Evolutionary conservation across 2,888 invertebrate genomes (phyloP).

Genomic region (Diadegma fenestrale): DNA sequence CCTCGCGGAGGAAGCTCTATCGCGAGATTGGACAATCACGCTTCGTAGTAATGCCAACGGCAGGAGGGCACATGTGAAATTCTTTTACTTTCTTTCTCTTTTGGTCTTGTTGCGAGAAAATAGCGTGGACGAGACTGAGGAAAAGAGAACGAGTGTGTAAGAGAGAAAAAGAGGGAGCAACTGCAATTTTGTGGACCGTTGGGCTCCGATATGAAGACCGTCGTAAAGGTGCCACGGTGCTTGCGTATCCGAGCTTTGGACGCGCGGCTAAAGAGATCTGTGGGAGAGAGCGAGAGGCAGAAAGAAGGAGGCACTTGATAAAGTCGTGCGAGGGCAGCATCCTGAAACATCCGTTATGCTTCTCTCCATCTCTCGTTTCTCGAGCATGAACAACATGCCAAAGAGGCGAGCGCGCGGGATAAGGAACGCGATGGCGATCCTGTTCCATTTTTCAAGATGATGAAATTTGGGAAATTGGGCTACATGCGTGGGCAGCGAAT

Average conservation of each 20-base stretch:
- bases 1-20: constrained; percentile 72
- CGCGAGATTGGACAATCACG: constrained; percentile 77
- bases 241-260: constrained; percentile 62
- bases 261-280: constrained; percentile 25
- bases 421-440: constrained; percentile 21
- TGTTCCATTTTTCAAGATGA: constrained; percentile 58
- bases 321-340: constrained; percentile 51
- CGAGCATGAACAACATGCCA: constrained; percentile 35
- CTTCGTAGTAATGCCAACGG: constrained; percentile 63
- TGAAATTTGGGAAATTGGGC: constrained; percentile 52
- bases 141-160: constrained; percentile 55
- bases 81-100: constrained; percentile 15
- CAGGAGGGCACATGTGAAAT: constrained; percentile 44
- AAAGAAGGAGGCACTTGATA: constrained; percentile 48
- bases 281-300: constrained; percentile 12
- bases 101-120: constrained; percentile 56
- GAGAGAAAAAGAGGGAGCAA: constrained; percentile 65
- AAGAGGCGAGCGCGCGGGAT: not conserved
- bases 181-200: constrained; percentile 83
- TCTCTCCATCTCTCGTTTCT: constrained; percentile 44
- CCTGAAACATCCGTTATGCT: constrained; percentile 61
- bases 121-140: constrained; percentile 43
- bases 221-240: constrained; percentile 77
- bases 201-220: constrained; percentile 80
- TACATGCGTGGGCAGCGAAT: not conserved